Evolutionary conservation across 1,140 invertebrate species (phyloP), one percentile per base, ranked within the genome.

Genomic region (Hirudo medicinalis): DNA sequence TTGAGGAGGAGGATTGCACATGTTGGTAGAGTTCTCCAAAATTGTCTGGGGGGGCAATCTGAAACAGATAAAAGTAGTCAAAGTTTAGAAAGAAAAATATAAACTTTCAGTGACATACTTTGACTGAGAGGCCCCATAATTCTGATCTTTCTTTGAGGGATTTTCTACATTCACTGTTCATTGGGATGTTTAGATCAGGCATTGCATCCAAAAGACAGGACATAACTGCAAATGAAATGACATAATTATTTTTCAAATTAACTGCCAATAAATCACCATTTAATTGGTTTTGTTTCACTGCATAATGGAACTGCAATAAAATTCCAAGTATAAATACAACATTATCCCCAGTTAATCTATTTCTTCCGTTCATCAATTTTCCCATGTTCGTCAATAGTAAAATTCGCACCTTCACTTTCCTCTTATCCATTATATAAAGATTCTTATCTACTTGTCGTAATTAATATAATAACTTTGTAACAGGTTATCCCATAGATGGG

Each of bases 1-100:
- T 87, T 5, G 89, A 85, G 54, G 90, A 89, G 1, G 91, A 93
- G 54, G 81, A 78, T 0, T 82, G 81, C 54, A 89, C 87, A 83
- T 88, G 83, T 76, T 84, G 76, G 77, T 89, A 87, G 8, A 92
- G 76, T 77, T 91, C 88, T 75, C 86, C 83, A 53, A 92, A 81
- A 73, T 86, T 87, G 77, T 89, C 87, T 17, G 88, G 86, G 17
- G 85, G 82, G 29, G 80, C 79, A 70, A 84, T 78, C 83, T 84
- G 77, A 72, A 71, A 82, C 78, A 53, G 71, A 78, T 76, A 63
- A 60, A 63, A 25, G 22, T 32, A 63, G 17, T 63, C 1, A 0
- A 63, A 32, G 8, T 11, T 63, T 13, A 25, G 22, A 22, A 63
- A 13, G 29, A 63, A 63, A 63, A 63, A 25, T 11, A 22, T n/a